Evolutionary conservation across 2,797 vertebrate species (phyloP).

Genomic region (Catostomus latipinnis): DNA sequence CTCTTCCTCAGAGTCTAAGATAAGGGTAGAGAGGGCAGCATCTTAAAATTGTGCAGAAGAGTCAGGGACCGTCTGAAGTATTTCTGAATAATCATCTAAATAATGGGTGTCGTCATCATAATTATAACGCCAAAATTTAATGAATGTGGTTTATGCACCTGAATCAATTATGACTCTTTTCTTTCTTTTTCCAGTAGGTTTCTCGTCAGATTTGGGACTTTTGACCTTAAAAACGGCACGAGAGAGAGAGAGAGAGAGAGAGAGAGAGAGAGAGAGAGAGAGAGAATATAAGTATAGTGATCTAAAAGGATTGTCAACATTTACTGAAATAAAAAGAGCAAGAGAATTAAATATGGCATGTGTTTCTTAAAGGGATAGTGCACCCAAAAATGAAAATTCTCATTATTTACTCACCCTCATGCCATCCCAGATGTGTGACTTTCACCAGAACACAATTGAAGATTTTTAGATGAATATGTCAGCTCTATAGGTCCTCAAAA

Average conservation of each 20-base stretch:
- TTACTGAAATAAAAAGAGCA: background rate
- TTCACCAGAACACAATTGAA: no score
- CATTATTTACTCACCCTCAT: no score
- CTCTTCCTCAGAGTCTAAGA: slow-evolving; percentile 69
- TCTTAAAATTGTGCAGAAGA: background rate
- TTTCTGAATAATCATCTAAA: background rate
- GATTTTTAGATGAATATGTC: no score
- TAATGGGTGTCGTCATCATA: background rate
- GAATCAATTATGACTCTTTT: slow-evolving; percentile 83
- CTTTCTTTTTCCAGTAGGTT: slow-evolving; percentile 72
- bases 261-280: background rate
- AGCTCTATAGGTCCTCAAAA: no score
- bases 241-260: background rate
- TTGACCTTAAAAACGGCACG: slow-evolving; percentile 71
- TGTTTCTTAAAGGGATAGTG: no score
- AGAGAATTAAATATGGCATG: background rate
- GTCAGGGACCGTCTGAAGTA: background rate
- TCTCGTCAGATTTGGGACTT: slow-evolving; percentile 74
- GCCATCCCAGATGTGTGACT: no score
- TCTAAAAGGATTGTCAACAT: background rate
- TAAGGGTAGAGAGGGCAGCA: background rate
- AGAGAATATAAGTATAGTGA: background rate
- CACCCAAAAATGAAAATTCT: no score
- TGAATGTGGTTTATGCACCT: slow-evolving; percentile 62
- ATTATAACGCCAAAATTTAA: background rate